Evolutionary conservation across 2,888 invertebrate species (phyloP).

Genomic region (Hoplodrina blanda): DNA sequence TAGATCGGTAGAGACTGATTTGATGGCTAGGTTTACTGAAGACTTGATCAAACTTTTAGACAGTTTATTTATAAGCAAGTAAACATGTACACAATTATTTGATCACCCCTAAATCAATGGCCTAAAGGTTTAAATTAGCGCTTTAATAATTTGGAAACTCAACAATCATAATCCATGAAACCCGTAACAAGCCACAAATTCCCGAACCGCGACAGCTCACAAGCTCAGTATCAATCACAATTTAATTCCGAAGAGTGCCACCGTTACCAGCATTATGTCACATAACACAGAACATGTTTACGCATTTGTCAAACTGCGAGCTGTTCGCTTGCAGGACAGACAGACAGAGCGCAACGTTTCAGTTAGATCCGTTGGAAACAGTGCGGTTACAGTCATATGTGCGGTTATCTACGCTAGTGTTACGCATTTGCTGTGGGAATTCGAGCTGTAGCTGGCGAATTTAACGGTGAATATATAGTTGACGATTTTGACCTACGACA

Average conservation of each 20-base stretch:
- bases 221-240: slow-evolving; percentile 27
- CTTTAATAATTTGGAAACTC: not conserved
- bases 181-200: not conserved
- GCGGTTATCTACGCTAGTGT: slow-evolving; percentile 51
- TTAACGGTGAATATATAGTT: slow-evolving; percentile 30
- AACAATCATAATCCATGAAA: not conserved
- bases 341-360: slow-evolving; percentile 70
- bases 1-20: not conserved
- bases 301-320: slow-evolving; percentile 67
- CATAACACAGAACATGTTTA: slow-evolving; percentile 54
- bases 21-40: not conserved
- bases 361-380: slow-evolving; percentile 66
- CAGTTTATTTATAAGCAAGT: not conserved
- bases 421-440: slow-evolving; percentile 22
- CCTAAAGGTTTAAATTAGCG: not conserved
- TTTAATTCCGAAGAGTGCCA: slow-evolving; percentile 31
- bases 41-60: not conserved
- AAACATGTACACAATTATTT: not conserved
- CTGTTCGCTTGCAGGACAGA: slow-evolving; percentile 51
- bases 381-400: slow-evolving; percentile 61
- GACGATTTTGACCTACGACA: not conserved
- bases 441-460: not conserved
- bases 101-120: not conserved
- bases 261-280: slow-evolving; percentile 28
- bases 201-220: slow-evolving; percentile 18